These are phyloP conservation scores for Dissostichus mawsoni DNA, from an alignment of 2,113 vertebrate species.

Conservation along the genomic window DNA sequence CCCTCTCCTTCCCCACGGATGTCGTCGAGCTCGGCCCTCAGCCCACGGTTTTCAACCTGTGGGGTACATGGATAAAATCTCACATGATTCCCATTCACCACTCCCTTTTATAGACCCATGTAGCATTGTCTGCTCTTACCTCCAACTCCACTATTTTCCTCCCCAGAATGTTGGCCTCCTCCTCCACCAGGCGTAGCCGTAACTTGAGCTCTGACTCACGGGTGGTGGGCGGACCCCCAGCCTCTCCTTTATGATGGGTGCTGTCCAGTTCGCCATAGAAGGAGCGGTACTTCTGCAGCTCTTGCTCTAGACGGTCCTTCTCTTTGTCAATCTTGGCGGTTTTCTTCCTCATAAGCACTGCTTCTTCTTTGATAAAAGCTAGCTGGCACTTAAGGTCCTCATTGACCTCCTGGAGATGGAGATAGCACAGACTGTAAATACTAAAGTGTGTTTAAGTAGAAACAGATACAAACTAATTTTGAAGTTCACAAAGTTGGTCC, in stretches of 20 bases:
- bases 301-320: constrained; percentile 94
- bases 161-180: constrained; percentile 97
- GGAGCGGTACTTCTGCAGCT: constrained; percentile 95
- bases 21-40: constrained; percentile 96
- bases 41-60: constrained; percentile 92
- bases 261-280: constrained; percentile 98
- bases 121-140: constrained; percentile 56
- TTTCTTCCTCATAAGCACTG: constrained; percentile 96
- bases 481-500: constrained; percentile 4
- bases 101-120: not conserved
- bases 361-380: constrained; percentile 96
- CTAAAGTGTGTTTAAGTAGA: not conserved
- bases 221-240: constrained; percentile 94
- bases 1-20: constrained; percentile 91
- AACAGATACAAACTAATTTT: constrained; percentile 4
- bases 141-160: constrained; percentile 97
- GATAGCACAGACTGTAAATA: constrained; percentile 7
- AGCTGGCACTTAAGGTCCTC: constrained; percentile 97
- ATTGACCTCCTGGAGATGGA: constrained; percentile 89
- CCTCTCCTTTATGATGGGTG: constrained; percentile 94
- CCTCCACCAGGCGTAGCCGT: constrained; percentile 93
- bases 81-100: not conserved
- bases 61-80: not conserved
- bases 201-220: constrained; percentile 96
- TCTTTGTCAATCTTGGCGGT: constrained; percentile 97